Percentiles rank a stretch among this genome's conserved stretches.
Evolutionary conservation across 2,113 vertebrate genomes (phyloP).

Genomic region (Anarhynchus alexandrinus): DNA sequence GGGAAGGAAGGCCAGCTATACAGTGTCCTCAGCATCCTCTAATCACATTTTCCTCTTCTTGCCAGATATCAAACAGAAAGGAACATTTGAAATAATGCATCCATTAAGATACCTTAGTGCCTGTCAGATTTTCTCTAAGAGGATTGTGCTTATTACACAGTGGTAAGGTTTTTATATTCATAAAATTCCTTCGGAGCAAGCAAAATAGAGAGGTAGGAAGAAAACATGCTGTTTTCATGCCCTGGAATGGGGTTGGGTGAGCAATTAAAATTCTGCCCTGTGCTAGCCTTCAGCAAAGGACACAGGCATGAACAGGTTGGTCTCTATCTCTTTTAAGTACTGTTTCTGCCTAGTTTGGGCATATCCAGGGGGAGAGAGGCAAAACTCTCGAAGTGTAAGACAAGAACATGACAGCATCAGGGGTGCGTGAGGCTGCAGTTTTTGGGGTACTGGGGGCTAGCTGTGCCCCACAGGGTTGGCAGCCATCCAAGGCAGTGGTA

Average conservation of each 20-base stretch:
- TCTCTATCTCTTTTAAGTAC: neutral
- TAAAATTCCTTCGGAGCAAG: neutral
- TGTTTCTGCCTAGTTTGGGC: neutral
- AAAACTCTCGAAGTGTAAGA: neutral
- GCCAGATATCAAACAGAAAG: neutral
- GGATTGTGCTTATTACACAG: constrained; percentile 27
- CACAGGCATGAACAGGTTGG: neutral
- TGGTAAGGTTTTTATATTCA: neutral
- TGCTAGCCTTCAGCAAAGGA: neutral
- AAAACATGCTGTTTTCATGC: neutral
- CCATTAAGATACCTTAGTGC: neutral
- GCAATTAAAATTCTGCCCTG: neutral
- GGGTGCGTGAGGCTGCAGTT: neutral
- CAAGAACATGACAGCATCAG: accelerated
- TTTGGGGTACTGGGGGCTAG: neutral
- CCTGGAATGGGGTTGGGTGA: constrained; percentile 13
- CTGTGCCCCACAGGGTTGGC: neutral
- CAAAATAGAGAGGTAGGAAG: neutral
- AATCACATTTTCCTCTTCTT: neutral
- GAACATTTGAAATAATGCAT: constrained; percentile 22
- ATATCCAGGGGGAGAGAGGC: neutral
- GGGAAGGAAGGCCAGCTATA: neutral
- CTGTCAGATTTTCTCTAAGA: constrained; percentile 39
- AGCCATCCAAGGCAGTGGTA: accelerated
- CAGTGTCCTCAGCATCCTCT: neutral